Conservation (phyloP, 2,797 vertebrate species). For the Gymnodraco acuticeps region DNA sequence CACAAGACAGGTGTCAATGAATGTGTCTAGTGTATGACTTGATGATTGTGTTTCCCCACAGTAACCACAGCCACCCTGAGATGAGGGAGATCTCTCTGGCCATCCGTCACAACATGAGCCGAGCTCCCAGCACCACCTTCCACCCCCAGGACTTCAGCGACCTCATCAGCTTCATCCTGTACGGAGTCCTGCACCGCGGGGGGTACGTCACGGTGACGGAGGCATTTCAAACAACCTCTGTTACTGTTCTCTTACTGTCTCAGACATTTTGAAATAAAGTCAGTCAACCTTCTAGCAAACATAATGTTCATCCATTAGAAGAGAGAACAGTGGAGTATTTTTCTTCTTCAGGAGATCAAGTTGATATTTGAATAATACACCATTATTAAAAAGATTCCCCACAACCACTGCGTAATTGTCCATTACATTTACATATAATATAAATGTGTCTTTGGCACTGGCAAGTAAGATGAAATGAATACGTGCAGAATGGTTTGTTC, state of each 20-base stretch:
- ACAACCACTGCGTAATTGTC: too few species aligned
- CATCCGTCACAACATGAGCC: constrained; percentile 95
- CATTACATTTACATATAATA: too few species aligned
- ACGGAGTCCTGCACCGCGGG: constrained; percentile 93
- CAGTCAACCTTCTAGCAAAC: not conserved
- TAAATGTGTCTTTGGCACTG: too few species aligned
- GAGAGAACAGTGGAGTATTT: too few species aligned
- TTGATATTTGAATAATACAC: not conserved
- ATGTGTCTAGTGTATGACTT: not conserved
- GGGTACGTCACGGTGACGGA: constrained; percentile 84
- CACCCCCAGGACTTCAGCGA: constrained; percentile 99
- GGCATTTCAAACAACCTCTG: not conserved
- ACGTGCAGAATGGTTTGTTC: too few species aligned
- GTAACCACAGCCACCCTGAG: constrained; percentile 92
- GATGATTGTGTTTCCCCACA: constrained; percentile 63
- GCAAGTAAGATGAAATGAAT: too few species aligned
- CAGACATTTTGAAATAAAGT: too few species aligned
- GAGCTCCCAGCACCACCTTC: constrained; percentile 94
- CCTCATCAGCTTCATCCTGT: constrained; percentile 98
- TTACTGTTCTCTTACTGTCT: not conserved
- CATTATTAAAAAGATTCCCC: too few species aligned
- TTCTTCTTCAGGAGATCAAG: not conserved
- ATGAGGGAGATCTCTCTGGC: constrained; percentile 95
- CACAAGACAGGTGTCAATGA: not conserved
- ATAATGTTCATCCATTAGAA: not conserved